Conservation (phyloP, 2,888 invertebrate species). For the Adelognathus sp. region DNA sequence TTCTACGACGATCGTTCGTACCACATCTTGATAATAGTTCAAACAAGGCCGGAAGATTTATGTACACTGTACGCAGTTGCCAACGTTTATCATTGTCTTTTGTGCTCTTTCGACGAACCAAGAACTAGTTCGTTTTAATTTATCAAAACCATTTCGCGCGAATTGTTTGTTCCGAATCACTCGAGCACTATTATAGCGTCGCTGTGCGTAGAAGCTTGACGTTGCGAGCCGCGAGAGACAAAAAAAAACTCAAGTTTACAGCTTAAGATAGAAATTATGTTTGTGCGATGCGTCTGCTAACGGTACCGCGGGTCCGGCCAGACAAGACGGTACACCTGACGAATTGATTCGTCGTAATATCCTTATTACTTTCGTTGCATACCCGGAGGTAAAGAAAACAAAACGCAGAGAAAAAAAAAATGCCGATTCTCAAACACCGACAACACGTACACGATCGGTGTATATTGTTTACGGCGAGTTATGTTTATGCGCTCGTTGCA, state of each 20-base stretch:
- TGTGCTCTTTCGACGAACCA: background rate
- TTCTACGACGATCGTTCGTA: constrained; percentile 41
- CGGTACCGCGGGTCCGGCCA: background rate
- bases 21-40: constrained; percentile 26
- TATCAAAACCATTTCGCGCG: no score
- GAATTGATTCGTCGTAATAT: background rate
- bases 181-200: background rate
- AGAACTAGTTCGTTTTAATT: background rate
- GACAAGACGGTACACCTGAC: background rate
- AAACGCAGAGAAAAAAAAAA: background rate
- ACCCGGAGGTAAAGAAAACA: background rate
- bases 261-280: background rate
- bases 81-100: constrained; percentile 51
- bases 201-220: constrained; percentile 35
- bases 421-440: constrained; percentile 13
- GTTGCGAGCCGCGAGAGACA: constrained; percentile 35
- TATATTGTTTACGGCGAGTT: constrained; percentile 55
- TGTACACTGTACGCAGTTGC: background rate
- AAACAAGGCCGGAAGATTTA: background rate
- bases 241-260: background rate
- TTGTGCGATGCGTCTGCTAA: background rate
- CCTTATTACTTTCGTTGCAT: background rate
- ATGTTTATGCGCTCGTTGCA: constrained; percentile 56
- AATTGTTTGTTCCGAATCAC: background rate
- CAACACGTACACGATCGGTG: constrained; percentile 8